Conservation (phyloP, 2,113 vertebrate species). For the Tachuris rubrigastra region DNA sequence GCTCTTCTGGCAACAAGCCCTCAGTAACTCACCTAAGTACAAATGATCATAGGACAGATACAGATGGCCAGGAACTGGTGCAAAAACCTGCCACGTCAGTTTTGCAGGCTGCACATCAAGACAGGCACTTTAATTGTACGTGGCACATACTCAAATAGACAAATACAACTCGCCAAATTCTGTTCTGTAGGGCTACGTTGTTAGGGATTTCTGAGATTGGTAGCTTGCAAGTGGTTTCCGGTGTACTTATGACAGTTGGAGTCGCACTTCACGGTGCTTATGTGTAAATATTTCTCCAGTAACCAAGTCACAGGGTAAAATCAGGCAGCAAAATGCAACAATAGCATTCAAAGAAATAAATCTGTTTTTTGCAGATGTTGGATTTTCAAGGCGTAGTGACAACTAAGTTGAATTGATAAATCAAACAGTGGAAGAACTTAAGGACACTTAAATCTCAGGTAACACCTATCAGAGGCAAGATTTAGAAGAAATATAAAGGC, state of each 20-base stretch:
- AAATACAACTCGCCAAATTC: not conserved
- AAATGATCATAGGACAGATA: not conserved
- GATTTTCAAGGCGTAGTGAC: not conserved
- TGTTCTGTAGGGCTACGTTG: not conserved
- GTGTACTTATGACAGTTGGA: not conserved
- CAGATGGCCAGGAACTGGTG: not conserved
- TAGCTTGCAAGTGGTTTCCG: not conserved
- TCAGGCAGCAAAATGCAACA: not conserved
- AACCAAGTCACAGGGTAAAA: not conserved
- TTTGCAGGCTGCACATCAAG: not conserved
- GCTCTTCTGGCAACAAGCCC: not conserved
- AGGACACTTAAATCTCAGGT: not conserved
- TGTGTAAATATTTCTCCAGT: not conserved
- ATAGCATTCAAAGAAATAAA: not conserved
- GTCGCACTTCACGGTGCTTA: fast-evolving
- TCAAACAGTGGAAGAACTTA: not conserved
- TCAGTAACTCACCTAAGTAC: not conserved
- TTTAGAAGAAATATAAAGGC: not conserved
- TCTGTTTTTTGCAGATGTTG: not conserved
- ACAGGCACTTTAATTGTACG: not conserved
- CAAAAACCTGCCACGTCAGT: not conserved
- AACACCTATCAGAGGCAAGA: not conserved
- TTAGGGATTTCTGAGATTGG: not conserved
- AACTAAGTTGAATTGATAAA: not conserved
- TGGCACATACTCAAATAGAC: not conserved